Conservation (phyloP, 2,888 invertebrate species). For the Lochmaea capreae region DNA sequence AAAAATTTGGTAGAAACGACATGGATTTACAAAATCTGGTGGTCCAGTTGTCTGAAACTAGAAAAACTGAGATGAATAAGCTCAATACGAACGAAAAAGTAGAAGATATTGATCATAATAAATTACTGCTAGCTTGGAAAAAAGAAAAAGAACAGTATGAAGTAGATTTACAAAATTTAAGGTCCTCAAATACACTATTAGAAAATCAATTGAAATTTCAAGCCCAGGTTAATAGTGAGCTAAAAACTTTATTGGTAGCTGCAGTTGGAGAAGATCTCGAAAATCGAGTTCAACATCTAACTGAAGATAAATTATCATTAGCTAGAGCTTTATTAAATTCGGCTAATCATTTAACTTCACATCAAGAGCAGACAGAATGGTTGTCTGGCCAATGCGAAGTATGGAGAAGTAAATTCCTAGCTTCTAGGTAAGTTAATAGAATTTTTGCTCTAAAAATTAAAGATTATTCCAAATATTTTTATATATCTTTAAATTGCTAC, state of each 20-base stretch:
- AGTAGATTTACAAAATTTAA: conserved; percentile 72
- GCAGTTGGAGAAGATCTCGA: conserved; percentile 96
- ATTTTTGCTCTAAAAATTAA: background rate
- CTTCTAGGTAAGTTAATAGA: conserved; percentile 79
- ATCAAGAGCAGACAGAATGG: conserved; percentile 94
- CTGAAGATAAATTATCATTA: conserved; percentile 91
- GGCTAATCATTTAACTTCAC: conserved; percentile 85
- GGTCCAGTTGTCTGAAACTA: conserved; percentile 77
- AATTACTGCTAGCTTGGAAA: conserved; percentile 60
- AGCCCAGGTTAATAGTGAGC: conserved; percentile 89
- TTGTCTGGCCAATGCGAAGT: conserved; percentile 95
- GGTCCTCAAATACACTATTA: conserved; percentile 77
- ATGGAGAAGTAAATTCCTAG: conserved; percentile 96
- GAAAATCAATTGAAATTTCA: conserved; percentile 89
- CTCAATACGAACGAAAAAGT: conserved; percentile 43
- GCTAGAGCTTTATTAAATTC: conserved; percentile 87
- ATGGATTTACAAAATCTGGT: conserved; percentile 72
- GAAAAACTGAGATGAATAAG: conserved; percentile 71
- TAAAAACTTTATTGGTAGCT: conserved; percentile 92
- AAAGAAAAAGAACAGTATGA: conserved; percentile 70
- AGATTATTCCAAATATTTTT: no score
- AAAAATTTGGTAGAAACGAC: conserved; percentile 65
- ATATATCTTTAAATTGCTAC: no score
- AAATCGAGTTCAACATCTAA: conserved; percentile 87
- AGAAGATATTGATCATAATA: conserved; percentile 16